A percentile compares a stretch with the other conserved stretches of the same genome.
Conservation (phyloP, 2,113 vertebrate genomes). For the Casuarius casuarius region DNA sequence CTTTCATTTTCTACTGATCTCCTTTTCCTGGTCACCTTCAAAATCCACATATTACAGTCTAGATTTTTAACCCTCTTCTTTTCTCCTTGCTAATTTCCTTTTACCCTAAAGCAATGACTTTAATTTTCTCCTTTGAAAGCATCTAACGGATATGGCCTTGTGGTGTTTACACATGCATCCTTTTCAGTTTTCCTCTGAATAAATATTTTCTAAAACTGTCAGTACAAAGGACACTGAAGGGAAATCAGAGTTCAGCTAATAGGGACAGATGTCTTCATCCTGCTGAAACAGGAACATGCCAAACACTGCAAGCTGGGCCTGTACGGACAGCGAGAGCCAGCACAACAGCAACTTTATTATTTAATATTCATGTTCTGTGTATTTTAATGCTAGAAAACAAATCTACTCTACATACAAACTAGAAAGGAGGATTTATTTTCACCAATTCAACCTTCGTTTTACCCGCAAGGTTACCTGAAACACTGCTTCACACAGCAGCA, state of each 20-base stretch:
- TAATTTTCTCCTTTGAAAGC: slow-evolving; percentile 21
- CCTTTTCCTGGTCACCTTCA: slow-evolving; percentile 29
- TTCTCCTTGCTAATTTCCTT: not conserved
- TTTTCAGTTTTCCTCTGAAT: slow-evolving; percentile 38
- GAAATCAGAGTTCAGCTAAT: not conserved
- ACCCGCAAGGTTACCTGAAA: not conserved
- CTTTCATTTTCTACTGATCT: not conserved
- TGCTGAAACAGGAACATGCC: not conserved
- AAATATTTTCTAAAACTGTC: slow-evolving; percentile 32
- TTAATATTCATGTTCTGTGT: not conserved
- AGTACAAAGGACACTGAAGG: not conserved
- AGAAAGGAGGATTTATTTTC: not conserved
- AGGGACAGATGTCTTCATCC: not conserved
- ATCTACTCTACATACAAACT: not conserved
- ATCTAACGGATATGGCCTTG: not conserved
- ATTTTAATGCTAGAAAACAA: not conserved
- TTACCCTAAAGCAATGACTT: not conserved
- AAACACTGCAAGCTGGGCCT: not conserved
- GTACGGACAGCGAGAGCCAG: not conserved
- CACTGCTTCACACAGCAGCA: not conserved
- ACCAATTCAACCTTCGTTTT: not conserved
- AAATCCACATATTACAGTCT: not conserved
- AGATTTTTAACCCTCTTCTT: not conserved
- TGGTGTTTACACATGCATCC: not conserved
- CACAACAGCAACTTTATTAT: not conserved